A percentile compares a stretch with the other conserved stretches of the same genome.
Evolutionary conservation across 1,140 invertebrate genomes (phyloP).

Genomic region (Campodea augens): DNA sequence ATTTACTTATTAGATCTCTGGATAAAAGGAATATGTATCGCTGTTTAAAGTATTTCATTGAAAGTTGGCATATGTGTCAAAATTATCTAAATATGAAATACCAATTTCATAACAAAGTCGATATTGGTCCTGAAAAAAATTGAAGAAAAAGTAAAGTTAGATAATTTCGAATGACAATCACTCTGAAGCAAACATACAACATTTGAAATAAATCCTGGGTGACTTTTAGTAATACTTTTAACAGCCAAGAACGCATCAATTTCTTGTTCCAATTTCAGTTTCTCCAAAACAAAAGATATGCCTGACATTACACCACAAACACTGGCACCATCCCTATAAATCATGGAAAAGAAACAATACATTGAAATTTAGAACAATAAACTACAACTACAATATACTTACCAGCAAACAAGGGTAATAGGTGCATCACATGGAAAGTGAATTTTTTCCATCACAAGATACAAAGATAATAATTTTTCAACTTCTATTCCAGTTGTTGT

Average conservation of each 20-base stretch:
- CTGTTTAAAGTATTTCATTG: too few relatives aligned
- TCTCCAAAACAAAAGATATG: conserved; percentile 21
- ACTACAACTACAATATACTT: conserved; percentile 5
- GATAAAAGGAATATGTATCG: too few relatives aligned
- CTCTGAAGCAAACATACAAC: not conserved
- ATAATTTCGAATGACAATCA: not conserved
- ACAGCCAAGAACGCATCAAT: conserved; percentile 23
- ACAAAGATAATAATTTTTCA: not conserved
- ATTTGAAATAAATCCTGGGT: not conserved
- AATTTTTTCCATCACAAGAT: not conserved
- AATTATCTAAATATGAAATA: not conserved
- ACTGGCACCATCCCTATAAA: conserved; percentile 20
- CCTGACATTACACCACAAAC: conserved; percentile 21
- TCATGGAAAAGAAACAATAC: not conserved
- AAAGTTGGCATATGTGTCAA: not conserved
- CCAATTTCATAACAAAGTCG: not conserved
- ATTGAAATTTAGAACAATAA: conserved; percentile 5
- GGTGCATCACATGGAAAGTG: not conserved
- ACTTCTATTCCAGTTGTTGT: not conserved
- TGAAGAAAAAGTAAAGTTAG: not conserved
- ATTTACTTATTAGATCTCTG: too few relatives aligned
- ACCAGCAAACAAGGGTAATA: conserved; percentile 5
- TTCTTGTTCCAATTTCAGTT: conserved; percentile 23
- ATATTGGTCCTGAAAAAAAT: not conserved
- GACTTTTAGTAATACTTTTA: conserved; percentile 17